These are phyloP conservation scores for Tenthredo notha DNA, from an alignment of 2,888 invertebrate genomes.

Conservation along the genomic window DNA sequence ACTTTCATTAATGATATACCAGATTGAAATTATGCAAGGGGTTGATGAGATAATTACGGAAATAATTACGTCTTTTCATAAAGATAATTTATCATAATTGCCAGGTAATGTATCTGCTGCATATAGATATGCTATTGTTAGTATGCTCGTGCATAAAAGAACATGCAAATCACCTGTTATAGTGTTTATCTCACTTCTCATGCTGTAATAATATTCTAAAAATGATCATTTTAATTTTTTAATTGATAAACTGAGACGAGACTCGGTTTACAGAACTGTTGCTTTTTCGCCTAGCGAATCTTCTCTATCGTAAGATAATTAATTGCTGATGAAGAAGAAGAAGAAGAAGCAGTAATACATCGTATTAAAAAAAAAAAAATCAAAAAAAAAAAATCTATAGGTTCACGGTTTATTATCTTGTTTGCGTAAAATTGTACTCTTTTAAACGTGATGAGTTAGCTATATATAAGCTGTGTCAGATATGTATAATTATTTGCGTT, in stretches of 20 bases:
- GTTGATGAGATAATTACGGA: neutral
- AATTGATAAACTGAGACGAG: neutral
- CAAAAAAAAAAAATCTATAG: neutral
- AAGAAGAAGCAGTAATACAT: neutral
- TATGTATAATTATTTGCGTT: neutral
- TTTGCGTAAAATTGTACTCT: constrained; percentile 7
- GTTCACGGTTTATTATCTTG: constrained; percentile 28
- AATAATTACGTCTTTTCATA: neutral
- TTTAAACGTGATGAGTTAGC: neutral
- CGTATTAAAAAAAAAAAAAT: neutral
- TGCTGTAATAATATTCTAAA: neutral
- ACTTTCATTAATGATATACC: neutral
- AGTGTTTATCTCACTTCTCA: neutral
- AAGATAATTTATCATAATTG: neutral
- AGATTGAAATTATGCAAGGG: neutral
- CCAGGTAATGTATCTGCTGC: neutral
- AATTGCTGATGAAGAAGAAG: neutral
- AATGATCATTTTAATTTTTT: neutral
- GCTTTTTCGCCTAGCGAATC: neutral
- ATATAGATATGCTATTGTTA: neutral
- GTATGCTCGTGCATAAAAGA: neutral
- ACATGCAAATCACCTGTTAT: neutral
- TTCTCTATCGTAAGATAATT: neutral
- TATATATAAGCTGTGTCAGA: neutral
- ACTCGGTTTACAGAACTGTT: neutral